phyloP scores from a whole-genome alignment of 2,888 invertebrate species.

The Ennomos erosarius region DNA sequence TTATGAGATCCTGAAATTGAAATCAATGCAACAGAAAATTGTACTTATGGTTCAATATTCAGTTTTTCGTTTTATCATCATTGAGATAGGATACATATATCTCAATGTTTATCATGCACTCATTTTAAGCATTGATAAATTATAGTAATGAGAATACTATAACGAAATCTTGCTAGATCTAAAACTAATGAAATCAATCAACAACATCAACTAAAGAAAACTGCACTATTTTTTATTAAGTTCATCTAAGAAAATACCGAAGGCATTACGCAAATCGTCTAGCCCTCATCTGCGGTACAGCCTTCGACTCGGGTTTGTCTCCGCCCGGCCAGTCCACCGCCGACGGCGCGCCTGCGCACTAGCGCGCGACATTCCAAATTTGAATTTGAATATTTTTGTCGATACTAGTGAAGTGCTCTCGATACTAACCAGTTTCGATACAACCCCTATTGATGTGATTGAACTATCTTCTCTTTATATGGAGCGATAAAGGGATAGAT shows the following conservation, averaged over 20 bases:
- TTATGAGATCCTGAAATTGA: no score
- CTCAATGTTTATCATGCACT: no score
- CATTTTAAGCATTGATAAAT: no score
- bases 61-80: no score
- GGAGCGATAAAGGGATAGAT: conserved; percentile 71
- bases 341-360: conserved; percentile 70
- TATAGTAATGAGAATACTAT: no score
- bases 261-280: conserved; percentile 44
- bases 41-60: no score
- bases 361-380: conserved; percentile 57
- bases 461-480: conserved; percentile 76
- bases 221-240: no score
- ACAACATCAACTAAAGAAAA: no score
- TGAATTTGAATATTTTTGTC: conserved; percentile 39
- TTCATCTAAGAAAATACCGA: not conserved
- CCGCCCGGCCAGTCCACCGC: conserved; percentile 60
- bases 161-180: no score
- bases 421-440: conserved; percentile 14
- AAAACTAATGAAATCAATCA: no score
- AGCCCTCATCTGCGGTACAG: conserved; percentile 58
- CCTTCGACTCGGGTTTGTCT: conserved; percentile 59
- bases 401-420: conserved; percentile 56
- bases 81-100: no score
- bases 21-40: no score
- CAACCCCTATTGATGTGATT: conserved; percentile 45